Evolutionary conservation across 2,113 vertebrate genomes (phyloP), one percentile per base, ranked within the genome.

Genomic region (Daboia siamensis): DNA sequence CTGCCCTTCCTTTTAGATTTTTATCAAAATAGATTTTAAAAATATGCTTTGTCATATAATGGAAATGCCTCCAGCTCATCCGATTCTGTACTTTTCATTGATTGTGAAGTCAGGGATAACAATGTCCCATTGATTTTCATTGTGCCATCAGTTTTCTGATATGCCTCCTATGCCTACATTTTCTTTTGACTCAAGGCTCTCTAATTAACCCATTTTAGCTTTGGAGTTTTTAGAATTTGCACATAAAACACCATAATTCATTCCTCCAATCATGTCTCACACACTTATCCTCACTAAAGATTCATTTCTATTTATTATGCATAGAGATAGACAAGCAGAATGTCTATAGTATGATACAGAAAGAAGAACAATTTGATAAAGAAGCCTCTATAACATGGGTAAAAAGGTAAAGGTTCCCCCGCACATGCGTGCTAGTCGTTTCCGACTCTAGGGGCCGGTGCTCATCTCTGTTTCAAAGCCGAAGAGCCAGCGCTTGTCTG

Each of bases 51-150:
- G 90, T 87, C 29, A 87, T 52, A 85, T 59, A 87, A 24, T 17
- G 29, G 17, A 57, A 61, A 20, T 56, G 21, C 29, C 85, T 52
- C 85, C 29, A 61, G 7, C 21, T 48, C 3, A 84, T 87, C 85
- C 29, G 46, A 87, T 44, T 46, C 84, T 91, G 55, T 64, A 59
- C 51, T 87, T 91, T 61, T 44, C 90, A 91, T 87, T 23, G 90
- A 91, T 52, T 84, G 23, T 15, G 55, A 59, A 91, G 15, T 91
- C 90, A 91, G 90, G 84, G 46, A 91, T 87, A 44, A 80, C 74
- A 80, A 44, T 44, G 15, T 44, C 17, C 33, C 17, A 80, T 44
- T 80, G 74, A 80, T 91, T 87, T 91, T 91, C 84, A 64, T 33
- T 91, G 85, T 64, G 87, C 85, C 56, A 64, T 86, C 46, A 91